A percentile compares a stretch with the other conserved stretches of the same genome.
Conservation (phyloP, 2,888 invertebrate species). For the Apoderus coryli region DNA sequence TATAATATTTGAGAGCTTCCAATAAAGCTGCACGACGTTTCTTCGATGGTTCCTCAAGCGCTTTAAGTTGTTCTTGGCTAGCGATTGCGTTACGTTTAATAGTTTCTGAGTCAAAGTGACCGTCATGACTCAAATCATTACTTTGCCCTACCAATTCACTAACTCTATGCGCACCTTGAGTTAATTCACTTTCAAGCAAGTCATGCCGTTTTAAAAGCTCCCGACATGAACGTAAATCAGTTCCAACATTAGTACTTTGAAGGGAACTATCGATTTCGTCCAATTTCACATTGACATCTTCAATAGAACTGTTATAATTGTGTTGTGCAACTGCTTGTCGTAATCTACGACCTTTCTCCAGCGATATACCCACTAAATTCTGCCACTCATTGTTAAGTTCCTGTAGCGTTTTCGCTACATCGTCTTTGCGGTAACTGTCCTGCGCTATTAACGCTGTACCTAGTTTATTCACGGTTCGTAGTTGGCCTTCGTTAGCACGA, state of each 20-base stretch:
- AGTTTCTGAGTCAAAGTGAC: slow-evolving; percentile 85
- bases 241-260: slow-evolving; percentile 69
- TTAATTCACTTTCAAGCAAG: slow-evolving; percentile 72
- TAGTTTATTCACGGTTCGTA: slow-evolving; percentile 71
- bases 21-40: slow-evolving; percentile 63
- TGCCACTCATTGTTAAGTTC: slow-evolving; percentile 69
- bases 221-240: slow-evolving; percentile 73
- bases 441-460: slow-evolving; percentile 59
- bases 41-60: slow-evolving; percentile 57
- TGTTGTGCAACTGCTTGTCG: slow-evolving; percentile 83
- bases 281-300: slow-evolving; percentile 77
- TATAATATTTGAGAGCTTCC: slow-evolving; percentile 73
- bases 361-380: slow-evolving; percentile 50
- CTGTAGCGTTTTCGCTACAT: slow-evolving; percentile 51
- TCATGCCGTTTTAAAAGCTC: slow-evolving; percentile 83
- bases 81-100: slow-evolving; percentile 66
- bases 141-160: slow-evolving; percentile 64
- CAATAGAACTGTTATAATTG: slow-evolving; percentile 62
- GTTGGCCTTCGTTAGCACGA: slow-evolving; percentile 84
- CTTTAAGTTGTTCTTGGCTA: slow-evolving; percentile 53
- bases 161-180: slow-evolving; percentile 69
- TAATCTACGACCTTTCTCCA: slow-evolving; percentile 54
- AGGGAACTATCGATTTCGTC: slow-evolving; percentile 71
- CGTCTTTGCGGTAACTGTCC: slow-evolving; percentile 53
- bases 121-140: slow-evolving; percentile 80